A percentile compares a stretch with the other conserved stretches of the same genome.
Evolutionary conservation across 2,888 invertebrate species (phyloP).

Genomic region (Dromius quadrimaculatus): DNA sequence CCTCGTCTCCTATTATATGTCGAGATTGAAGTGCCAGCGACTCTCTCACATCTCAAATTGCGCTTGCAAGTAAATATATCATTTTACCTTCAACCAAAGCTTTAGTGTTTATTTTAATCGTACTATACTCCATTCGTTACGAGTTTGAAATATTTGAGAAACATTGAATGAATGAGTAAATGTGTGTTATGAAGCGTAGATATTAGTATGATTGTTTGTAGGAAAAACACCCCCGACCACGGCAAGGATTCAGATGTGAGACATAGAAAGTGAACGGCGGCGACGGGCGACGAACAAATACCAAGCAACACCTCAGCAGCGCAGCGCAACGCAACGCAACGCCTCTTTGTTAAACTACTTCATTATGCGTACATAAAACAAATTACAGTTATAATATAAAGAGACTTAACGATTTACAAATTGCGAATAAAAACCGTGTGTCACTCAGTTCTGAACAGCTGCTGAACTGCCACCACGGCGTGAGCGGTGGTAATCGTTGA

Average conservation of each 20-base stretch:
- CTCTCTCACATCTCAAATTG: too few species aligned
- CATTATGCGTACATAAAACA: slow-evolving; percentile 38
- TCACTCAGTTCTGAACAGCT: slow-evolving; percentile 41
- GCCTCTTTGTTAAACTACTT: slow-evolving; percentile 44
- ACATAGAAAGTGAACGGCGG: slow-evolving; percentile 66
- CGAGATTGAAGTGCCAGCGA: too few species aligned
- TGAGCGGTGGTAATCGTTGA: slow-evolving; percentile 43
- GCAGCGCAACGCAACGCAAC: slow-evolving; percentile 40
- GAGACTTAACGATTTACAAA: slow-evolving; percentile 43
- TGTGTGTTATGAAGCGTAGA: slow-evolving; percentile 26
- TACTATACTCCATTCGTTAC: too few species aligned
- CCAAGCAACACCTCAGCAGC: slow-evolving; percentile 44
- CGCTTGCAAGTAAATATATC: too few species aligned
- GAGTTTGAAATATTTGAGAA: too few species aligned
- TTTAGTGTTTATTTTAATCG: too few species aligned
- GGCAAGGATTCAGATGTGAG: slow-evolving; percentile 67
- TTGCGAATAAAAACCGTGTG: slow-evolving; percentile 33
- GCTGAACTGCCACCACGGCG: slow-evolving; percentile 34
- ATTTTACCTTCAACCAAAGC: too few species aligned
- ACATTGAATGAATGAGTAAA: slow-evolving; percentile 2
- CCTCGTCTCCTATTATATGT: too few species aligned
- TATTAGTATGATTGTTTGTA: slow-evolving; percentile 57
- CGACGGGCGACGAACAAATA: slow-evolving; percentile 39
- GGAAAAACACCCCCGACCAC: slow-evolving; percentile 68
- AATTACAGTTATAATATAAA: slow-evolving; percentile 42